A percentile compares a stretch with the other conserved stretches of the same genome.
Conservation (phyloP, 2,888 invertebrate genomes). For the Caenorhabditis sp. region DNA sequence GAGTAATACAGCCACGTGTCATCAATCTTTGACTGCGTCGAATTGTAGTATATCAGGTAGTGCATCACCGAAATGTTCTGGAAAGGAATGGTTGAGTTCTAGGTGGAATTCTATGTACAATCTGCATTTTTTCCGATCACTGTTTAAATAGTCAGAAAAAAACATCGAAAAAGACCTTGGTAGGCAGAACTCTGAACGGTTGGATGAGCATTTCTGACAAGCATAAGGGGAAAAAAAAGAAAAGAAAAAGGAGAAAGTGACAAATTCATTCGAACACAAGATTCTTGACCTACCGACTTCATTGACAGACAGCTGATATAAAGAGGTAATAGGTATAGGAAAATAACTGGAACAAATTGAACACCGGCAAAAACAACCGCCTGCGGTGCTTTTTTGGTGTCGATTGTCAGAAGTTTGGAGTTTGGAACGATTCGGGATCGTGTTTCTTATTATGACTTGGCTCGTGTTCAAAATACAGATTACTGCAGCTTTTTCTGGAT, state of each 20-base stretch:
- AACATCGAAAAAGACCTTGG: not conserved
- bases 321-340: too few relatives aligned
- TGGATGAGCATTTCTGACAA: not conserved
- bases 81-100: conserved; percentile 5
- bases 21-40: conserved; percentile 51
- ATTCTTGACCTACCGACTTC: conserved; percentile 1
- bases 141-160: too few relatives aligned
- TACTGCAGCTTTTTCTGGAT: too few relatives aligned
- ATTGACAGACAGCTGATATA: not conserved
- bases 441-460: too few relatives aligned
- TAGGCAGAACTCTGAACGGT: not conserved
- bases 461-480: too few relatives aligned
- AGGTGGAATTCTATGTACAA: not conserved
- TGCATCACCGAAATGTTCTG: conserved; percentile 64
- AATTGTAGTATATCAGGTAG: conserved; percentile 57
- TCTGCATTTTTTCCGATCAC: too few relatives aligned
- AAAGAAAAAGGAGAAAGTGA: not conserved
- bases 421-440: too few relatives aligned
- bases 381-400: too few relatives aligned
- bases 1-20: conserved; percentile 56
- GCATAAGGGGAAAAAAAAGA: not conserved
- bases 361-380: not conserved
- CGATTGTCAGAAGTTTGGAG: too few relatives aligned
- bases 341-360: too few relatives aligned
- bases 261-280: not conserved